Evolutionary conservation across 2,797 vertebrate genomes (phyloP), one percentile per base, ranked within the genome.

Genomic region (Martes flavigula): DNA sequence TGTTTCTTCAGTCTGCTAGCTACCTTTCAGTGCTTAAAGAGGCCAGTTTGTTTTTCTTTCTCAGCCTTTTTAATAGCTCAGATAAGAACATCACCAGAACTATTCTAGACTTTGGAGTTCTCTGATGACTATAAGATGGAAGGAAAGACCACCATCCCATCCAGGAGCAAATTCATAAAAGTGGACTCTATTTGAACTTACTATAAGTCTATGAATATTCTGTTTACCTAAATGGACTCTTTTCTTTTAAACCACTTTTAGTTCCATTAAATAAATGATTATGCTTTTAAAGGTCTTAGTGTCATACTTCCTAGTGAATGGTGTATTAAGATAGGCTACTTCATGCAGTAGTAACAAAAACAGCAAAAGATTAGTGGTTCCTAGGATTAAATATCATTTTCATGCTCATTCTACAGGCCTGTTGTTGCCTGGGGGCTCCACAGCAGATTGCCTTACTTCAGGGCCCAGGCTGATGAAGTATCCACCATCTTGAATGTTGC

Each of bases 211-310:
- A 18, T 18, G 21, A 46, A 84, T 48, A 87, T 30, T 62, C 64
- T 62, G 15, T 51, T 72, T 70, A 18, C 40, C 77, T 87, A 93
- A 87, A 94, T n/a, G 12, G 4, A 68, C 4, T 95, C 30, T 88
- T 77, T 97, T 95, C 40, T 91, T 89, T 87, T 48, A 87, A 84
- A 40, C n/a, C 40, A 81, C 82, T 54, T 51, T 54, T 18, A 88
- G 27, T 70, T 81, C 32, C 7, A 64, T 56, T 43, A 95, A 94
- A 43, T 91, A 92, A 91, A 48, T 75, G 25, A 85, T 82, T 58
- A 70, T 81, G 10, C 7, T 54, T 91, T 93, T 89, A n/a, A 62
- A 91, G 87, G 25, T 90, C 54, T 77, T 27, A 4, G 32, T 43
- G 17, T 73, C 12, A 23, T 94, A 51, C 40, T 96, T 93, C 12